These are phyloP conservation scores for Dermochelys coriacea DNA, from an alignment of 2,797 vertebrate genomes.

Conservation along the genomic window DNA sequence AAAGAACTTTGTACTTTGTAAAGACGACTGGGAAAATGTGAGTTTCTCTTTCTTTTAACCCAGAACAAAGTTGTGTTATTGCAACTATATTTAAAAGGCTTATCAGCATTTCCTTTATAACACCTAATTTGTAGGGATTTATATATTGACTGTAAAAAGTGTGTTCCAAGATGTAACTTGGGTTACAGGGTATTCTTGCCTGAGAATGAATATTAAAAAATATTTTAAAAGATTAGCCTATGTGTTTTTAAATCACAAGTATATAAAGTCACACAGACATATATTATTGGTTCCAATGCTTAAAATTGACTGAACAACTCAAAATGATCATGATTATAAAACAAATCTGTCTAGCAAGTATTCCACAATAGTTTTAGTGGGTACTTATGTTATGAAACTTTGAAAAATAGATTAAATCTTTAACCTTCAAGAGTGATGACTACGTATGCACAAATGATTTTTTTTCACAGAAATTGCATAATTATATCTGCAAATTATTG, in stretches of 20 bases:
- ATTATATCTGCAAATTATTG: not conserved
- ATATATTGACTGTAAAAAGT: not conserved
- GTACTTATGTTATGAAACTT: not conserved
- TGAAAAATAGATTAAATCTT: conserved; percentile 5
- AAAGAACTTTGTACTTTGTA: not conserved
- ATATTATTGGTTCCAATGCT: not conserved
- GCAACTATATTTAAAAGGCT: not conserved
- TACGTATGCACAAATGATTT: not conserved
- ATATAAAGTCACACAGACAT: not conserved
- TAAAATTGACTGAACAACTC: not conserved
- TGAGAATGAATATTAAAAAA: not conserved
- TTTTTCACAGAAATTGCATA: not conserved
- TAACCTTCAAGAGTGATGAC: not conserved
- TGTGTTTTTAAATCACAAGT: not conserved
- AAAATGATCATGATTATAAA: not conserved
- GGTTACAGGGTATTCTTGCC: not conserved
- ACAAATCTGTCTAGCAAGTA: not conserved
- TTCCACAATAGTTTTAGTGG: not conserved
- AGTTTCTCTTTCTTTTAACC: not conserved
- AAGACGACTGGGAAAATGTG: not conserved
- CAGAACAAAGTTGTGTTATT: not conserved
- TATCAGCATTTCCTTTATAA: not conserved
- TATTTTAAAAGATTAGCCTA: not conserved
- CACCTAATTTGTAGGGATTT: not conserved
- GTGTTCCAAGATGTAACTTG: not conserved